Conservation (phyloP, 2,888 invertebrate genomes). For the Mythimna vitellina region DNA sequence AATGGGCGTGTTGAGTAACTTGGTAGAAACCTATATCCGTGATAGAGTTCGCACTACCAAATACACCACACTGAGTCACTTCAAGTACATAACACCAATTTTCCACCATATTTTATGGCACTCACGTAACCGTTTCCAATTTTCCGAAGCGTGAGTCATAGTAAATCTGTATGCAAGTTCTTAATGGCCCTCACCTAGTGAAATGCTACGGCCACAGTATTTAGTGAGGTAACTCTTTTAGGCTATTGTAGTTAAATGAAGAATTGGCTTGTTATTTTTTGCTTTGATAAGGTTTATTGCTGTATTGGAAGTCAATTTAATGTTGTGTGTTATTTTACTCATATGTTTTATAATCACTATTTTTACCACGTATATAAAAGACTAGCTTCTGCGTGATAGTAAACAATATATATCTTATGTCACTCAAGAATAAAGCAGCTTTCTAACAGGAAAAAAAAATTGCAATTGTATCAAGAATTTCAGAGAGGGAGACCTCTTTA, state of each 20-base stretch:
- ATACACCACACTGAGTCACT: slow-evolving; percentile 40
- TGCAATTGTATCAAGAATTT: no score
- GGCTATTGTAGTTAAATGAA: slow-evolving; percentile 38
- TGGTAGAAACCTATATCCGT: slow-evolving; percentile 28
- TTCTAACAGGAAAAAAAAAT: no score
- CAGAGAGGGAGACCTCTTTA: no score
- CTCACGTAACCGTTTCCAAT: slow-evolving; percentile 44
- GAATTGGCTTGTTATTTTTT: slow-evolving; percentile 37
- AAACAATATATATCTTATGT: no score
- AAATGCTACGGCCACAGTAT: slow-evolving; percentile 36
- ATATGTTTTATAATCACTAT: no score
- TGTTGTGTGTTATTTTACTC: no score
- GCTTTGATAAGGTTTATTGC: slow-evolving; percentile 26
- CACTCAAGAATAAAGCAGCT: no score
- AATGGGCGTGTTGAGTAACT: slow-evolving; percentile 4
- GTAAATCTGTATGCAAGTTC: slow-evolving; percentile 28
- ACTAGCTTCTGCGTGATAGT: no score
- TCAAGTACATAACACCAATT: slow-evolving; percentile 32
- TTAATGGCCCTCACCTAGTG: slow-evolving; percentile 22
- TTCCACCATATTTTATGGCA: slow-evolving; percentile 38
- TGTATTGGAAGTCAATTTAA: slow-evolving; percentile 32
- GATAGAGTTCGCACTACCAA: slow-evolving; percentile 32
- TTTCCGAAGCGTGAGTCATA: slow-evolving; percentile 56
- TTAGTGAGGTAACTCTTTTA: slow-evolving; percentile 42
- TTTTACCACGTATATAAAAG: no score